Base-by-base conservation (phyloP, 2,797 vertebrate genomes). In the Staurois parvus region DNA sequence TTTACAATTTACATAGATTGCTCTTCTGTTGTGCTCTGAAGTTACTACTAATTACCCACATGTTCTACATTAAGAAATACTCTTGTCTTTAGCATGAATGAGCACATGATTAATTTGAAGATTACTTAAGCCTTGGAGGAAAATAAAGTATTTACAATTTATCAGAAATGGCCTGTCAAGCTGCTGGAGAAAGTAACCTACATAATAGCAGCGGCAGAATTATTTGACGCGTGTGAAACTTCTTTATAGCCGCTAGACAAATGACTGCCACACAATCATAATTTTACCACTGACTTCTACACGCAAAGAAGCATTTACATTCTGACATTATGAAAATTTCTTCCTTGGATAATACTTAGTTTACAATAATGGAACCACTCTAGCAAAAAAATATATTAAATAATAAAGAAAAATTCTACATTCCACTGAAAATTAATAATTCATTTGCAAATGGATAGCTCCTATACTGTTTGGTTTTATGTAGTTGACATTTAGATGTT, bases 81-180 rank as follows among this genome's bases (percentile, higher is more conserved):
- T 78, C 40, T 72, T 52, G 9, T 3, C 70, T 0, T 0, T 30
- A 45, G 45, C 56, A 89, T 84, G 26, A 90, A 79, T 77, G 79
- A 81, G 0, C 62, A 30, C 72, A 66, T 56, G 72, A 90, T 85
- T 84, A 84, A 81, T 0, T 77, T 59, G 76, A 66, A 48, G 72
- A 86, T 86, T 87, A 85, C 32, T 88, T 56, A 89, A 69, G n/a
- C 28, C 81, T 84, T 85, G 62, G 66, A 88, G 72, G 72, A 73
- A 80, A 79, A 79, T 79, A 76, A 81, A 81, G 77, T 85, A 74
- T 74, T 34, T 52, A 3, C 29, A 75, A 78, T 29, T 87, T 48
- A 87, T 29, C 87, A 89, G 89, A 83, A 32, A 70, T 56, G 76
- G 11, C 85, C 12, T 7, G 40, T 84, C 70, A 42, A 64, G 68